Evolutionary conservation across 2,113 vertebrate genomes (phyloP), one percentile per base, ranked within the genome.

Genomic region (Anoura caudifer): DNA sequence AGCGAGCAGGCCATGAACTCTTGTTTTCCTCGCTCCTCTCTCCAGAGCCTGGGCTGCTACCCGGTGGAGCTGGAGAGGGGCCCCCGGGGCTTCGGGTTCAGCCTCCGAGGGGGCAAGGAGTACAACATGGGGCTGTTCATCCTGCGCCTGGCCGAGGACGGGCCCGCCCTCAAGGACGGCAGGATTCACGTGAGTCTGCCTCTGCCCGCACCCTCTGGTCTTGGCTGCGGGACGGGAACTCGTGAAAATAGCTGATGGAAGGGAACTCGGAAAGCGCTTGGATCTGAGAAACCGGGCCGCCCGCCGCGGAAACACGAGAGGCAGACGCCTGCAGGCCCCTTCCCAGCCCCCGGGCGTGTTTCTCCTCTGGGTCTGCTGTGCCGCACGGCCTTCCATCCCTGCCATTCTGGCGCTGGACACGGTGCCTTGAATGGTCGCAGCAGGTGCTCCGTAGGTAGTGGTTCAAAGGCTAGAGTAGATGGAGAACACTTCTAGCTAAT

Each of bases 101-200:
- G 99, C 93, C 99, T 99, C 45, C 98, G 99, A 8, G 99, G 99
- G 54, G 99, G 99, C 17, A 99, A 99, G 97, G 99, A 99, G 81
- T 99, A 99, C 96, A 99, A 99, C 98, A 99, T 99, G 99, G 99
- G 99, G 4, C 98, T 99, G 22, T 99, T 99, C 98, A 99, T 99
- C 97, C 99, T 99, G 31, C 98, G 99, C 0, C 99, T 99, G 10
- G 99, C 99, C 0, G 99, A 99, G 96, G 99, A 99, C 0, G 99
- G 99, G 3, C 99, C 99, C 0, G 99, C 99, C 12, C 98, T 99
- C 36, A 99, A 98, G 65, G 99, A 99, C 3, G 99, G 99, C 54
- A 98, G 99, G 87, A 99, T 99, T 80, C 99, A 99, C 0, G 99
- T 99, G 97, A 99, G 99, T 99, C 33, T 22, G 54, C 81, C 24